A percentile compares a stretch with the other conserved stretches of the same genome.
Evolutionary conservation across 2,797 vertebrate genomes (phyloP).

Genomic region (Iguana delicatissima): DNA sequence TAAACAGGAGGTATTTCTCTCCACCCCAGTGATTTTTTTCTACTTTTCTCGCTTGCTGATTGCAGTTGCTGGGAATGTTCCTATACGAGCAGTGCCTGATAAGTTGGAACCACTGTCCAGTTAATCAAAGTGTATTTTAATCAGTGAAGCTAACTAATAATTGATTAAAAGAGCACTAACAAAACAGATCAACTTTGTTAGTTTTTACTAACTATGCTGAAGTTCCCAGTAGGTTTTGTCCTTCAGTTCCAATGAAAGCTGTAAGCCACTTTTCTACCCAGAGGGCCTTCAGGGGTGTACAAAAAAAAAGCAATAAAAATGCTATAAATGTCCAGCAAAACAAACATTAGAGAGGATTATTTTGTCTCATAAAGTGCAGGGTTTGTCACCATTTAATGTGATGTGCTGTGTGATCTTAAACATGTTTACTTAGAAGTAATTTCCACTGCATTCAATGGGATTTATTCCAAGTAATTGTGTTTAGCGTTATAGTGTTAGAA

Average conservation of each 20-base stretch:
- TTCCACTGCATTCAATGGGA: background rate
- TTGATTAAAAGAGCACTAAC: background rate
- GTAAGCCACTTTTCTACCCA: too few relatives aligned
- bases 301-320: background rate
- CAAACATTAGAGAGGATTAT: slow-evolving; percentile 26
- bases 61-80: background rate
- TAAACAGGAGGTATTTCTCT: too few relatives aligned
- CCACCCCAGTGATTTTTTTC: too few relatives aligned
- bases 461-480: background rate
- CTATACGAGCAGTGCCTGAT: background rate
- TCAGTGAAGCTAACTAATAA: background rate
- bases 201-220: background rate
- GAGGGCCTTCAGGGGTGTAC: background rate
- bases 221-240: too few relatives aligned
- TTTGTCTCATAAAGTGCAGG: slow-evolving; percentile 43
- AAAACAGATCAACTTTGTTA: background rate
- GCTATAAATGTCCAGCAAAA: background rate
- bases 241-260: background rate
- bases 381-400: slow-evolving; percentile 14
- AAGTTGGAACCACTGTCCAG: background rate
- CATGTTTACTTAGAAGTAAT: background rate
- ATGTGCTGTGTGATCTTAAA: background rate
- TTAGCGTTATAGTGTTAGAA: slow-evolving; percentile 32
- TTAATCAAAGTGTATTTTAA: background rate
- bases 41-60: background rate